Evolutionary conservation across 2,888 invertebrate species (phyloP).

Genomic region (Proisotoma minuta): DNA sequence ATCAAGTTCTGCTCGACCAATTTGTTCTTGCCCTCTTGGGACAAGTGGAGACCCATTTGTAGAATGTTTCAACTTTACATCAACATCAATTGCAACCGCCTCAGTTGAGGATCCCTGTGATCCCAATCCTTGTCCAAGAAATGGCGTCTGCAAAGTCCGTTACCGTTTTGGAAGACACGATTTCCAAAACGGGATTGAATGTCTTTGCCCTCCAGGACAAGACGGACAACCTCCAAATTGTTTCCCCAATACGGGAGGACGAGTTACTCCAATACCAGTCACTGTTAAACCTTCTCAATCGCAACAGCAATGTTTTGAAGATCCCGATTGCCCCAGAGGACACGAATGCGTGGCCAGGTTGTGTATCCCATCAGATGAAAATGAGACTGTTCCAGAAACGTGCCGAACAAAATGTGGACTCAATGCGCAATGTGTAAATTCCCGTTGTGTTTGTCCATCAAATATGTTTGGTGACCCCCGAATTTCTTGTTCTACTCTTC

Average conservation of each 20-base stretch:
- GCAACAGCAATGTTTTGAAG: conserved; percentile 14
- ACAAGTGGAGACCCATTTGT: conserved; percentile 26
- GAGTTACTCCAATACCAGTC: background rate
- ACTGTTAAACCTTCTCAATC: background rate
- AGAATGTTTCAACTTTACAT: conserved; percentile 3
- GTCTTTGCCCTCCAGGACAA: conserved; percentile 23
- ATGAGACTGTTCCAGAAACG: background rate
- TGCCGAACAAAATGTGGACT: conserved; percentile 27
- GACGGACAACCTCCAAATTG: conserved; percentile 23
- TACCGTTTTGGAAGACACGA: background rate
- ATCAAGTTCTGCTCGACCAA: conserved; percentile 4
- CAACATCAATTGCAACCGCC: background rate
- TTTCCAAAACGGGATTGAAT: background rate
- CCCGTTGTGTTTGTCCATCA: conserved; percentile 17
- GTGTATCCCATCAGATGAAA: conserved; percentile 3
- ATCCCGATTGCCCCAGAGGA: conserved; percentile 21
- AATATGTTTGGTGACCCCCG: conserved; percentile 23
- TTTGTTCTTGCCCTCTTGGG: conserved; percentile 26
- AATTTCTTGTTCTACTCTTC: background rate
- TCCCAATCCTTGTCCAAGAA: conserved; percentile 26
- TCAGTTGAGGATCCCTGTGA: conserved; percentile 18
- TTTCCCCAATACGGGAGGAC: background rate
- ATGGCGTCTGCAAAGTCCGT: conserved; percentile 17
- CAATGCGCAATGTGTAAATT: conserved; percentile 20
- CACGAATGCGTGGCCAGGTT: conserved; percentile 20